phyloP scores from a whole-genome alignment of 2,888 invertebrate genomes.

The Trisateles emortualis region DNA sequence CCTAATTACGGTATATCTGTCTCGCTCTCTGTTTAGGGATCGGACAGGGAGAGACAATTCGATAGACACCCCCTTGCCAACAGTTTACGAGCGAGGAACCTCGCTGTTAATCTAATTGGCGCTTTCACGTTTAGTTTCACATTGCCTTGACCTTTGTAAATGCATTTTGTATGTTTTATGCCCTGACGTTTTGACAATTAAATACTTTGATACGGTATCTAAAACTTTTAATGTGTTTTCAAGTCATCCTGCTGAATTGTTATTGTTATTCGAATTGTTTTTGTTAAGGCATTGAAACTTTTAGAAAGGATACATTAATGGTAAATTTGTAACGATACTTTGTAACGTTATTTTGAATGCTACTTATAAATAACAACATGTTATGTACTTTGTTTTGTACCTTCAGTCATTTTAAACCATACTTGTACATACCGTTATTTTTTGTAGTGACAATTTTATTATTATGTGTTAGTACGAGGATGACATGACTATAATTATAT shows the following conservation, averaged over 20 bases:
- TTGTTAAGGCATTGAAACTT: background rate
- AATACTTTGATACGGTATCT: slow-evolving; percentile 30
- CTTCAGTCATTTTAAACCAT: no score
- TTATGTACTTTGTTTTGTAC: no score
- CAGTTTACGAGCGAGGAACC: slow-evolving; percentile 76
- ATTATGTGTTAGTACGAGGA: no score
- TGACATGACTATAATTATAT: no score
- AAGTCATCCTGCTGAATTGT: background rate
- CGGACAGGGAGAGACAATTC: slow-evolving; percentile 55
- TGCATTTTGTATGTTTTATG: slow-evolving; percentile 70
- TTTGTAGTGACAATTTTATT: no score
- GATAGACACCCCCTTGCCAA: slow-evolving; percentile 65
- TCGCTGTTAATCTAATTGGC: slow-evolving; percentile 82
- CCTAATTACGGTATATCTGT: slow-evolving; percentile 63
- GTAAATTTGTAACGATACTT: no score
- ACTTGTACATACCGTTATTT: no score
- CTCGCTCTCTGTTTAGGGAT: slow-evolving; percentile 57
- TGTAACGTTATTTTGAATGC: no score
- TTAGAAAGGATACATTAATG: no score
- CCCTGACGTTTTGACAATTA: slow-evolving; percentile 51
- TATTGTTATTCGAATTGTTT: background rate
- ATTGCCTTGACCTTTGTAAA: slow-evolving; percentile 82
- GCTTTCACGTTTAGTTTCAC: slow-evolving; percentile 75
- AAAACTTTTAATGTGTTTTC: slow-evolving; percentile 13
- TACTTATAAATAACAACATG: no score